Evolutionary conservation across 2,888 invertebrate species (phyloP).

Genomic region (Nyleta sp.): DNA sequence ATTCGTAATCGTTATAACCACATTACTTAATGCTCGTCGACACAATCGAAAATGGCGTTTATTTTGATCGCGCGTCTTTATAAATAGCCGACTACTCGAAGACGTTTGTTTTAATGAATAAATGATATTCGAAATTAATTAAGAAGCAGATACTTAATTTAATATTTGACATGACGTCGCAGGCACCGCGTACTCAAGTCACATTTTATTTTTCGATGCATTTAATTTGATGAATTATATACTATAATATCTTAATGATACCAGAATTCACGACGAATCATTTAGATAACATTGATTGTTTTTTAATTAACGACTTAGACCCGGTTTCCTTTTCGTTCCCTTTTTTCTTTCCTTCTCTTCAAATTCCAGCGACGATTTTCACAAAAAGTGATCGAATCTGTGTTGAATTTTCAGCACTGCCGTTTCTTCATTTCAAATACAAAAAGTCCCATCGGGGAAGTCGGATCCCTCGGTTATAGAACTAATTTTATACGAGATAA

Average conservation of each 20-base stretch:
- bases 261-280: no score
- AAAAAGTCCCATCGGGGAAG: conserved; percentile 18
- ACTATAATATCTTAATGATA: conserved; percentile 11
- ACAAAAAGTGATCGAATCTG: not conserved
- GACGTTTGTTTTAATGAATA: conserved; percentile 18
- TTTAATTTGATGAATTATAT: conserved; percentile 10
- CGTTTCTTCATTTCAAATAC: conserved; percentile 10
- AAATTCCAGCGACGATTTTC: not conserved
- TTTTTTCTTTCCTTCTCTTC: no score
- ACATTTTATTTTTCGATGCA: conserved; percentile 19
- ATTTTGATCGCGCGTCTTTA: not conserved
- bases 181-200: not conserved
- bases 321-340: no score
- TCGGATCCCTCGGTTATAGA: conserved; percentile 28
- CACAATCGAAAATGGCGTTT: not conserved
- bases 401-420: not conserved
- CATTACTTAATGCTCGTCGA: no score
- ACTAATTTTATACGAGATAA: conserved; percentile 46
- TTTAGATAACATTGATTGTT: no score
- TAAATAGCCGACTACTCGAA: not conserved
- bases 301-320: no score
- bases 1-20: conserved; percentile 19
- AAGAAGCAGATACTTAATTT: conserved; percentile 27
- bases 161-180: conserved; percentile 20
- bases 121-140: conserved; percentile 21